Conservation (phyloP, 2,113 vertebrate genomes). For the Reinhardtius hippoglossoides region DNA sequence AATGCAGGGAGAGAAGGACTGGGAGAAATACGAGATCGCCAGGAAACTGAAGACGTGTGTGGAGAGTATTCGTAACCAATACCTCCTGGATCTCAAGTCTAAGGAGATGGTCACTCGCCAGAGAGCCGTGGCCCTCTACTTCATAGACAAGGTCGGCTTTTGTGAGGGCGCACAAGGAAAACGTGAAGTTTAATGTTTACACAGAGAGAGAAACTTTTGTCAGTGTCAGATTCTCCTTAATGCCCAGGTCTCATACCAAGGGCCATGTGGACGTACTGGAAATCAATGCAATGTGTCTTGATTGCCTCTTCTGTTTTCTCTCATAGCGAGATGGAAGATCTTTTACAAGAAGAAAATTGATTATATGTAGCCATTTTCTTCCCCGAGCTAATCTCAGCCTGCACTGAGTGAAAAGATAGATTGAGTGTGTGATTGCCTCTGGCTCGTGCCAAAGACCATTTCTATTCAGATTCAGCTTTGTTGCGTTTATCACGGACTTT, state of each 20-base stretch:
- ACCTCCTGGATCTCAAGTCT: conserved; percentile 76
- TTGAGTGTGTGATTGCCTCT: conserved; percentile 33
- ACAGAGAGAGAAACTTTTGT: conserved; percentile 1
- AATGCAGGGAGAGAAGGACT: conserved; percentile 79
- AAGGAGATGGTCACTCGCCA: conserved; percentile 77
- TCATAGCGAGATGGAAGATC: conserved; percentile 10
- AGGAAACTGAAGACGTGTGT: conserved; percentile 77
- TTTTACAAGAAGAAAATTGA: conserved; percentile 17
- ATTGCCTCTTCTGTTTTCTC: conserved; percentile 29
- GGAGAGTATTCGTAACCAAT: conserved; percentile 74
- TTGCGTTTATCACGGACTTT: not conserved
- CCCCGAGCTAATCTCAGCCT: conserved; percentile 23
- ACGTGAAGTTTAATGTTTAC: not conserved
- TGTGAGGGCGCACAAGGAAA: not conserved
- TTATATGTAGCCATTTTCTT: conserved; percentile 17
- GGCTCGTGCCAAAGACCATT: conserved; percentile 29
- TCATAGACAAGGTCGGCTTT: conserved; percentile 79
- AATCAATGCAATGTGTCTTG: conserved; percentile 20
- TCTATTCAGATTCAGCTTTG: not conserved
- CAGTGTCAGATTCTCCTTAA: conserved; percentile 1
- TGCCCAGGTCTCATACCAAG: not conserved
- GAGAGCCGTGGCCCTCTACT: conserved; percentile 81
- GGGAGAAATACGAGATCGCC: conserved; percentile 82
- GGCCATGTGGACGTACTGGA: conserved; percentile 27
- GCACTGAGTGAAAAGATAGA: conserved; percentile 32